Base-by-base conservation (phyloP, 2,113 vertebrate genomes). In the Lagopus muta region DNA sequence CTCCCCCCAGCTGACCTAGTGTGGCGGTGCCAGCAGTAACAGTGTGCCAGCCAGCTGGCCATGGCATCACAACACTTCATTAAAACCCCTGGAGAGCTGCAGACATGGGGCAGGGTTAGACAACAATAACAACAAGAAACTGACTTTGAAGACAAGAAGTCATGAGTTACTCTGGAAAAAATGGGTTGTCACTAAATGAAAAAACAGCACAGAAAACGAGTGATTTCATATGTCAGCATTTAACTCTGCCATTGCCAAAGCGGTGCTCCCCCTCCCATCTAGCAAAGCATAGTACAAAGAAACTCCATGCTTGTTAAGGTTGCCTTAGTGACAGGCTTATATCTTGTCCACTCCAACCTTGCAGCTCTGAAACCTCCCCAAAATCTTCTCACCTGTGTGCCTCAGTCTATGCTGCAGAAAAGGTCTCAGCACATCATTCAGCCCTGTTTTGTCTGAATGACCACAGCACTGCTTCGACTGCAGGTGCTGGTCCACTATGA, bases 161-260 rank as follows among this genome's bases (percentile, higher is more conserved):
- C 1, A 0, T 0, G 14, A 78, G 27, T 65, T 88, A 61, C 48
- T 85, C 82, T 47, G 40, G 70, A 40, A 92, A 94, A 1, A 50
- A 50, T 25, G 27, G 3, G 52, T 16, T 62, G 55, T 22, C 92
- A 54, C 64, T 9, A 27, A 61, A 70, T 69, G 73, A 57, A 34
- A 82, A 85, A 85, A 91, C 36, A 43, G 64, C 50, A 48, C 10
- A 0, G 36, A 66, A 77, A 66, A 3, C 4, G 50, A 42, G 45
- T 70, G 55, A 95, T 90, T 90, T 91, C 50, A 50, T 58, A 54
- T 38, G 54, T 90, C 76, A 93, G 69, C 75, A 88, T 55, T 82
- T 76, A 89, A 58, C 55, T 60, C 81, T 64, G 30, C 40, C 25
- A 10, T 54, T 61, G 20, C 54, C 70, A 62, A 48, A 60, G 58